These are phyloP conservation scores for Pseudococcus viburni DNA, from an alignment of 2,888 invertebrate species.

Conservation along the genomic window DNA sequence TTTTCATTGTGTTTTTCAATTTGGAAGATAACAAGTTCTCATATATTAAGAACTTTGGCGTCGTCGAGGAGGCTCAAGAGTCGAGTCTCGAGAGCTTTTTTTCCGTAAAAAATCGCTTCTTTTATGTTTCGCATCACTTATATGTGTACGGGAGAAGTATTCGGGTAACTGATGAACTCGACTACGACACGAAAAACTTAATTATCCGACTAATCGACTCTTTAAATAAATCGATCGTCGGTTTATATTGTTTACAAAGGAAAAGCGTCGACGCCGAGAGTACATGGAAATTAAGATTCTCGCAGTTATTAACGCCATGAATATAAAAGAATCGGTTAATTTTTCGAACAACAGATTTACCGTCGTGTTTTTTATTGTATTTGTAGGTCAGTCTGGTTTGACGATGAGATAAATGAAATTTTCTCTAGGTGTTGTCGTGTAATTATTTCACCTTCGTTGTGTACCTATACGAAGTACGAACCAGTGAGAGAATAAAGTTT, in stretches of 20 bases:
- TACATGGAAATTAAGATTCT: constrained; percentile 10
- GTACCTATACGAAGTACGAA: neutral
- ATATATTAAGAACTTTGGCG: constrained; percentile 40
- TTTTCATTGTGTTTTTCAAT: constrained; percentile 47
- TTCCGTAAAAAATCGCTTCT: neutral
- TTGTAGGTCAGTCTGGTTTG: neutral
- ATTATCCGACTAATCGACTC: constrained; percentile 39
- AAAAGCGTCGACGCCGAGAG: neutral
- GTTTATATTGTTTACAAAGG: constrained; percentile 12
- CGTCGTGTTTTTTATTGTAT: neutral
- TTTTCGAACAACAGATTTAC: constrained; percentile 5
- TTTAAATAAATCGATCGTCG: constrained; percentile 22
- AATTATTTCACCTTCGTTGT: neutral
- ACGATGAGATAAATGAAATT: constrained; percentile 10
- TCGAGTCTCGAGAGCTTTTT: neutral
- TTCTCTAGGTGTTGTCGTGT: constrained; percentile 29
- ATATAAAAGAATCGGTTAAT: neutral
- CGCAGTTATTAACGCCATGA: neutral
- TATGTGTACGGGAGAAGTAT: neutral
- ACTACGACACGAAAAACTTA: constrained; percentile 9
- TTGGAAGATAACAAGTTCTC: constrained; percentile 32
- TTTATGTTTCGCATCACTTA: constrained; percentile 19
- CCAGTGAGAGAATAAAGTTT: neutral
- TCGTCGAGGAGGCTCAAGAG: neutral
- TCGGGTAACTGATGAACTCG: neutral